phyloP scores from a whole-genome alignment of 2,113 vertebrate genomes.

The Marmota flaviventris region DNA sequence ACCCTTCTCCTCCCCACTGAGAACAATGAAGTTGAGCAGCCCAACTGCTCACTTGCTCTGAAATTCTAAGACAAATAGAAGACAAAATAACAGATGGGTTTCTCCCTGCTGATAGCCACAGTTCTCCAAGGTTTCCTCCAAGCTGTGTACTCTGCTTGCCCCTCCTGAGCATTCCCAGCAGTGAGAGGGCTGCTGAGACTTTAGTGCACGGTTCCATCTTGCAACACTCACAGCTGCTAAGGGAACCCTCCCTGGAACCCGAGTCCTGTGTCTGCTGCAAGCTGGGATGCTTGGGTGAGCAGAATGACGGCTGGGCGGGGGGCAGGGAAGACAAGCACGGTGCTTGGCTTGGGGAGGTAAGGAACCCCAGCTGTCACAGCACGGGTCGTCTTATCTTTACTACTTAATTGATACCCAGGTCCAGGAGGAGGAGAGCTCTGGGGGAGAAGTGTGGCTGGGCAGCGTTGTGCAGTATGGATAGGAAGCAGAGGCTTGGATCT shows the following conservation, averaged over 20 bases:
- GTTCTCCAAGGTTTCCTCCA: conserved; percentile 43
- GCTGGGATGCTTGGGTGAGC: neutral
- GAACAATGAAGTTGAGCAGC: conserved; percentile 50
- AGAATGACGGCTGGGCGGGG: neutral
- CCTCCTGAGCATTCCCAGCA: neutral
- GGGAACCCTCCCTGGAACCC: neutral
- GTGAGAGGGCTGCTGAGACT: neutral
- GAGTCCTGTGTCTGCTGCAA: neutral
- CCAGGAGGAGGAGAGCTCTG: neutral
- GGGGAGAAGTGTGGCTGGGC: neutral
- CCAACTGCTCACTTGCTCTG: conserved; percentile 51
- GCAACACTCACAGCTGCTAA: neutral
- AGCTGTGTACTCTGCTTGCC: neutral
- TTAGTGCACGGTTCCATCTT: neutral
- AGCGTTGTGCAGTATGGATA: neutral
- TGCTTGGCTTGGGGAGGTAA: neutral
- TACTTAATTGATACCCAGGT: neutral
- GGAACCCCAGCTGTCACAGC: neutral
- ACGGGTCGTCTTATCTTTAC: neutral
- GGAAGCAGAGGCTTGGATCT: neutral
- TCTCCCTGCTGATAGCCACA: neutral
- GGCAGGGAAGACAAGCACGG: neutral
- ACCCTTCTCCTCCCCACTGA: neutral
- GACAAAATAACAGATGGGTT: conserved; percentile 59
- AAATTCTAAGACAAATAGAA: conserved; percentile 62